Base-by-base conservation (phyloP, 2,888 invertebrate genomes). In the Omphaloscelis lunosa region DNA sequence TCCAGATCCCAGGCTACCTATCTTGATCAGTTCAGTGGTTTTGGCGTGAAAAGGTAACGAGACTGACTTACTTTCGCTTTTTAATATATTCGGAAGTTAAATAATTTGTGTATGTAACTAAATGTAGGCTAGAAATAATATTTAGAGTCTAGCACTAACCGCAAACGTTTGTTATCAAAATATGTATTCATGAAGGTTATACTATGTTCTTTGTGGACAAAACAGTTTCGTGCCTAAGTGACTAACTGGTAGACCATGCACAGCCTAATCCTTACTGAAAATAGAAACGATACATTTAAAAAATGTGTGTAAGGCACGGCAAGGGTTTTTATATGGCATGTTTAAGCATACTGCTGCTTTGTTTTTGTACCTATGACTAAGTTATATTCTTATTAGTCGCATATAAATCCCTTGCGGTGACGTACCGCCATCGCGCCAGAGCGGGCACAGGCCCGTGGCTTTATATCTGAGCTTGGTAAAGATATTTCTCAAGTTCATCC, bases 141-240 rank as follows among this genome's bases (percentile, higher is more conserved):
- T 23, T 41, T 29, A 15, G 17, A n/a, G 20, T 23, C 29, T 41
- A 67, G 5, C 39, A n/a, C n/a, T n/a, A 77, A 56, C 56, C 56
- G 34, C 78, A 76, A 66, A 39, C 29, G 5, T 59, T 34, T 75
- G 61, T 62, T 76, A 59, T 63, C 77, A 77, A 53, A 76, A 63
- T 77, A 77, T 77, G 63, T n/a, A 12, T n/a, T n/a, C n/a, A 61
- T 27, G n/a, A 62, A 76, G 75, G 48, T 74, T 34, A 59, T 29
- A 72, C 17, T 51, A 9, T 27, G 23, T 73, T 17, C 12, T 70
- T 34, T 73, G 56, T 73, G 34, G 56, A 45, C 15, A 23, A 12
- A 63, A 45, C 27, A 29, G 8, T 45, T 41, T 45, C 2, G 29
- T n/a, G 17, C 8, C 59, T 74, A 4, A 29, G 5, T 61, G 3